phyloP scores from a whole-genome alignment of 2,888 invertebrate species.

The Melipona bicolor region DNA sequence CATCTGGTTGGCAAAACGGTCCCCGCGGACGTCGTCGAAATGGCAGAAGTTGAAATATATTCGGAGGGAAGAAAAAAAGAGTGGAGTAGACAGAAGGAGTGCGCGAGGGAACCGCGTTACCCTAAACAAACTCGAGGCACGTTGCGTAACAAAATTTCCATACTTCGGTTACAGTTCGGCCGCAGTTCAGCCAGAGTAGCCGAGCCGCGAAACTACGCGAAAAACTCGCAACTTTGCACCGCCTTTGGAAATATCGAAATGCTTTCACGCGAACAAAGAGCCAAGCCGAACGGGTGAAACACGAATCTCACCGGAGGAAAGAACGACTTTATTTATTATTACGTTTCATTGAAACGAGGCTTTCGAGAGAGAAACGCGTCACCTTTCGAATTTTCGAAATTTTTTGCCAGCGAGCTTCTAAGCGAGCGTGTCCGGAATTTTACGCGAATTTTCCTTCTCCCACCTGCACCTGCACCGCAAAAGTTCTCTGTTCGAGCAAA shows the following conservation, averaged over 20 bases:
- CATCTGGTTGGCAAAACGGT: background rate
- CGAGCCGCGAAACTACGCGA: background rate
- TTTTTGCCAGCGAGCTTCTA: no score
- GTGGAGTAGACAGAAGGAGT: background rate
- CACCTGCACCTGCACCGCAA: background rate
- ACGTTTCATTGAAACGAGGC: background rate
- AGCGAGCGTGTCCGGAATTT: background rate
- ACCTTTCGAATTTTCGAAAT: background rate
- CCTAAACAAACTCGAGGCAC: conserved; percentile 36
- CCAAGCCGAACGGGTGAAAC: background rate
- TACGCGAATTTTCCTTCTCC: background rate
- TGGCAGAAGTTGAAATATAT: conserved; percentile 8
- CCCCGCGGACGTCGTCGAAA: background rate
- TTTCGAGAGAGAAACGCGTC: background rate
- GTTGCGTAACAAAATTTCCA: conserved; percentile 51
- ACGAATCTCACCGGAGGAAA: background rate
- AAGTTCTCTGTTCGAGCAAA: conserved; percentile 12
- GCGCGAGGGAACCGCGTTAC: conserved; percentile 13
- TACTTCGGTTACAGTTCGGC: conserved; percentile 33
- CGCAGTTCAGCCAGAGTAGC: no score
- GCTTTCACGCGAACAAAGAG: background rate
- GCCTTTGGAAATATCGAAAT: conserved; percentile 8
- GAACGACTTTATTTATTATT: background rate
- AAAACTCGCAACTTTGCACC: conserved; percentile 19
- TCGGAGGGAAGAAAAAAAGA: background rate